Evolutionary conservation across 2,888 invertebrate species (phyloP), one percentile per base, ranked within the genome.

Genomic region (Andrena praecox): DNA sequence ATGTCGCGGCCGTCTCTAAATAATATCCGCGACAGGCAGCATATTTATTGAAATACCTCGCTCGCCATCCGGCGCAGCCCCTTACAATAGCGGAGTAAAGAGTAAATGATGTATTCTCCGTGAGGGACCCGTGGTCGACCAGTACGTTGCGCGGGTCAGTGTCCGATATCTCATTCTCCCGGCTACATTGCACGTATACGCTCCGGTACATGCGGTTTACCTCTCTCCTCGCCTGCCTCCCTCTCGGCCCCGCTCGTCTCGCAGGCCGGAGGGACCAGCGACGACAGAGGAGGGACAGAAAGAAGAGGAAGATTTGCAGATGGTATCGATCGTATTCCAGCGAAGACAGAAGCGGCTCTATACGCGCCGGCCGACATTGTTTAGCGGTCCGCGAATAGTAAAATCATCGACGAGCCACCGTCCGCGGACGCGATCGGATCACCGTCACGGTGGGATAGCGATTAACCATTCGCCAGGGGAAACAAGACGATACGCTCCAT

Each of bases 111-210:
- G 81, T 80, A 82, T 87, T 77, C 80, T 64, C 74, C 35, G 64
- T 54, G 73, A 76, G 77, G 79, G 63, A 71, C 66, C 42, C 77
- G 77, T 71, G 67, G 82, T 64, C 76, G 85, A 79, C 77, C 77
- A 71, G 70, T 76, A 82, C 77, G 75, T 87, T 85, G 85, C 82
- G 87, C 83, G 82, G 88, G 88, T 88, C 88, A 88, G 85, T 89
- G 89, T 83, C 87, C 89, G 88, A 89, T 85, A 88, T 88, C 89
- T 88, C 87, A 85, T 87, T 87, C 85, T 82, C 80, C 77, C 73
- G 78, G 75, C 75, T 82, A 75, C 80, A 72, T 71, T 83, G 78
- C 72, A 78, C 78, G 77, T 80, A 80, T 87, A 77, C 86, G 76
- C 64, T 71, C 63, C 66, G 86, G 81, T 86, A 75, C 82, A 80